Evolutionary conservation across 2,113 vertebrate genomes (phyloP).

Genomic region (Mormyrus lacerda): DNA sequence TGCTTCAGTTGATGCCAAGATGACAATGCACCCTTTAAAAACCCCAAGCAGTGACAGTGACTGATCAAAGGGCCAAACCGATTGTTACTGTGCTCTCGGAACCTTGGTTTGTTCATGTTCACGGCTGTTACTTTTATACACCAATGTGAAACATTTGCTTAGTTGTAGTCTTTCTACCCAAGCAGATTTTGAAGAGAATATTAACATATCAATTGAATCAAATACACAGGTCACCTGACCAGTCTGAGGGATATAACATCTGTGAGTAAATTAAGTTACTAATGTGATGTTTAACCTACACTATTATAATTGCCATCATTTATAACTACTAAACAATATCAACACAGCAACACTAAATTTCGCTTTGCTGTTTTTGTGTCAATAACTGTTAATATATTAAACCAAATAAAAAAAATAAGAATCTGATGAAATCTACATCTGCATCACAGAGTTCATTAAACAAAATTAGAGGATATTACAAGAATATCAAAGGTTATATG

Average conservation of each 20-base stretch:
- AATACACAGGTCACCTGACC: background rate
- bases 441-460: background rate
- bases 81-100: background rate
- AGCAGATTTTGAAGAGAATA: background rate
- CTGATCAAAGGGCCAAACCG: background rate
- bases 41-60: background rate
- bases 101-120: background rate
- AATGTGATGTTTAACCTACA: background rate
- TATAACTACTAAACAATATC: background rate
- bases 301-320: background rate
- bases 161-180: background rate
- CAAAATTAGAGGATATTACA: background rate
- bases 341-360: background rate
- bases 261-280: background rate
- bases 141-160: background rate
- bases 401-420: background rate
- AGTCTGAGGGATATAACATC: background rate
- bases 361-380: background rate
- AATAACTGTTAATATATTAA: background rate
- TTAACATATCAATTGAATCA: background rate
- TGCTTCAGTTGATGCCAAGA: background rate
- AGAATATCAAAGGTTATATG: background rate
- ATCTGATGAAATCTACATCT: background rate
- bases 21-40: background rate
- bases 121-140: background rate